phyloP scores from a whole-genome alignment of 2,113 vertebrate species.

The Misgurnus mizolepis region DNA sequence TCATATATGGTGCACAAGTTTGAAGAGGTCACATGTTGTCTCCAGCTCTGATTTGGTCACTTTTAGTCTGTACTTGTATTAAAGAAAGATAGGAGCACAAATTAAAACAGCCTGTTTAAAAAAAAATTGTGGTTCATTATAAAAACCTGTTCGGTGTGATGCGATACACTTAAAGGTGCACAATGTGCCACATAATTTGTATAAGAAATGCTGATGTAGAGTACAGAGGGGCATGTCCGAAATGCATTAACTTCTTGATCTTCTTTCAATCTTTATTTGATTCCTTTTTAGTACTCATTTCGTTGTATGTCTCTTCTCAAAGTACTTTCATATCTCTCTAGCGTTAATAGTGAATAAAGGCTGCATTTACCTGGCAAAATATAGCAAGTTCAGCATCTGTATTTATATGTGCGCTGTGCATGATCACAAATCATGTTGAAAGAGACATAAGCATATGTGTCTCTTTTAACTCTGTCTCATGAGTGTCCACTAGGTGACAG shows the following conservation, averaged over 20 bases:
- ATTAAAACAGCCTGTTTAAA: not conserved
- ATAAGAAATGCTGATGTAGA: too few species aligned
- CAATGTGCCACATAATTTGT: too few species aligned
- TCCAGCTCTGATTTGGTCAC: not conserved
- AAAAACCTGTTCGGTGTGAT: too few species aligned
- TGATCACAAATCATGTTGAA: not conserved
- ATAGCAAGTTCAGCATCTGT: not conserved
- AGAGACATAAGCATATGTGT: not conserved
- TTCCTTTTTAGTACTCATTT: not conserved
- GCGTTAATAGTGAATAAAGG: not conserved
- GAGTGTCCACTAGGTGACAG: constrained; percentile 93
- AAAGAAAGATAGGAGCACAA: not conserved
- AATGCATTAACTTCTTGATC: too few species aligned
- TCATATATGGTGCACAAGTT: not conserved
- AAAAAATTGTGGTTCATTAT: too few species aligned
- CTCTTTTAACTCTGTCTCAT: constrained; percentile 53
- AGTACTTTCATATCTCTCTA: not conserved
- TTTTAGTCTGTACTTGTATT: not conserved
- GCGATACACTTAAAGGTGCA: too few species aligned
- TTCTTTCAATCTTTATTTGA: not conserved
- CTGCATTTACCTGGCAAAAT: not conserved
- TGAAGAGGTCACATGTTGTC: constrained; percentile 31
- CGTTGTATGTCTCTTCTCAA: not conserved
- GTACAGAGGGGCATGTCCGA: too few species aligned
- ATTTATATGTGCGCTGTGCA: not conserved